Conservation (phyloP, 2,888 invertebrate genomes). For the Ligdia adustata region DNA sequence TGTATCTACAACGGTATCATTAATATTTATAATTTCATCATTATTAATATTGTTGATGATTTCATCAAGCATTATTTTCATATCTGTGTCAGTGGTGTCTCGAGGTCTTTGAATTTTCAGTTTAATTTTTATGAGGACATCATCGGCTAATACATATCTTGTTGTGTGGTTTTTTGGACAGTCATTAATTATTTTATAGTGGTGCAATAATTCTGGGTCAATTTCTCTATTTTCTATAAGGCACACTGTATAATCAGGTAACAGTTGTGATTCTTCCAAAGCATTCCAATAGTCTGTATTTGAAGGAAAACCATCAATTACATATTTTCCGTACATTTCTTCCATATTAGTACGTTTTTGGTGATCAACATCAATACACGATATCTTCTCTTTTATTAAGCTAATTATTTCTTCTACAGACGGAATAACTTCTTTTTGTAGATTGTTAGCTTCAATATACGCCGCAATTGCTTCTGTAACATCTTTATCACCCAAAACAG, state of each 20-base stretch:
- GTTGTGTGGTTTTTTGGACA: slow-evolving; percentile 55
- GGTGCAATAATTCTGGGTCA: slow-evolving; percentile 54
- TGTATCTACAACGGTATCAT: slow-evolving; percentile 41
- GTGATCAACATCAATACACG: slow-evolving; percentile 58
- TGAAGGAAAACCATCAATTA: slow-evolving; percentile 84
- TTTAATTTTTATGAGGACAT: slow-evolving; percentile 62
- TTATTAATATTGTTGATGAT: slow-evolving; percentile 37
- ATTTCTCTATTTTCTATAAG: slow-evolving; percentile 80
- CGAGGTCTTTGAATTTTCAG: slow-evolving; percentile 38
- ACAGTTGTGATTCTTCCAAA: slow-evolving; percentile 65
- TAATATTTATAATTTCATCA: slow-evolving; percentile 17
- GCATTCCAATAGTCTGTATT: slow-evolving; percentile 75
- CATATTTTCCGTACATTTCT: slow-evolving; percentile 78
- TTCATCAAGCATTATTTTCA: slow-evolving; percentile 50
- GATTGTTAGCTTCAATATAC: slow-evolving; percentile 64
- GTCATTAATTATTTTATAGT: slow-evolving; percentile 61
- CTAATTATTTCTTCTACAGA: slow-evolving; percentile 69
- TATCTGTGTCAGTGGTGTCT: slow-evolving; percentile 34
- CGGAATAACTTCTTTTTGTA: slow-evolving; percentile 70
- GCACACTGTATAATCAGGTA: slow-evolving; percentile 83
- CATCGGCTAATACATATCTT: slow-evolving; percentile 54
- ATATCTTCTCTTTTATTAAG: slow-evolving; percentile 63
- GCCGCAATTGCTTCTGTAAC: slow-evolving; percentile 64
- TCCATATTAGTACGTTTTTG: slow-evolving; percentile 48
- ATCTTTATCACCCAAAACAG: slow-evolving; percentile 74